Evolutionary conservation across 2,888 invertebrate genomes (phyloP).

Genomic region (Phalangium opilio): DNA sequence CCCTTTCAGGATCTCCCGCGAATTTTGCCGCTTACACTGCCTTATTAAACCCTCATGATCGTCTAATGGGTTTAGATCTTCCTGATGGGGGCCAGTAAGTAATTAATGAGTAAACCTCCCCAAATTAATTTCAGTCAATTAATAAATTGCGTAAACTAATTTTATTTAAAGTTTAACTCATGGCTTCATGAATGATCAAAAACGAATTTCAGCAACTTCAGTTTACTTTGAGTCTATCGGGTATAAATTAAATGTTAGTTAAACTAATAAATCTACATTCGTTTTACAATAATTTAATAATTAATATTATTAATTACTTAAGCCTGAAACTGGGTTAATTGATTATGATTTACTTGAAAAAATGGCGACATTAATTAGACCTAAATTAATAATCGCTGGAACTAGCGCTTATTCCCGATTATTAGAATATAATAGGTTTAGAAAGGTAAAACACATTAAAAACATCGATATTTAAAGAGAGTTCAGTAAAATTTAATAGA

Average conservation of each 20-base stretch:
- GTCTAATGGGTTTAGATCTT: constrained; percentile 44
- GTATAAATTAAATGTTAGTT: constrained; percentile 37
- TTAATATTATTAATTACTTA: constrained; percentile 24
- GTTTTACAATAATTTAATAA: neutral
- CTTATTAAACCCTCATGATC: constrained; percentile 38
- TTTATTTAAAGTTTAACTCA: constrained; percentile 30
- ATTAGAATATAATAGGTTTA: constrained; percentile 39
- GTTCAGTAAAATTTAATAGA: neutral
- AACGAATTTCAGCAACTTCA: constrained; percentile 42
- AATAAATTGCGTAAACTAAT: neutral
- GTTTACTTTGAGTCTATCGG: constrained; percentile 45
- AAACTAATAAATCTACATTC: neutral
- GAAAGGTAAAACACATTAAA: constrained; percentile 28
- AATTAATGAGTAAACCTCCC: neutral
- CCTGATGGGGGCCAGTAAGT: constrained; percentile 40
- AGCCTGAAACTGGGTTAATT: constrained; percentile 42
- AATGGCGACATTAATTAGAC: constrained; percentile 39
- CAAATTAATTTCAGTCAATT: neutral
- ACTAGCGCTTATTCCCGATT: constrained; percentile 36
- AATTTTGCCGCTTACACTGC: constrained; percentile 45
- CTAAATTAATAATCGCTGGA: constrained; percentile 41
- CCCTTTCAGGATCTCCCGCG: constrained; percentile 43
- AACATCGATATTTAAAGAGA: constrained; percentile 1
- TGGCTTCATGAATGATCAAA: constrained; percentile 41
- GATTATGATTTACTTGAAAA: constrained; percentile 41